Evolutionary conservation across 2,888 invertebrate genomes (phyloP).

Genomic region (Rhagophthalmus giganteus): DNA sequence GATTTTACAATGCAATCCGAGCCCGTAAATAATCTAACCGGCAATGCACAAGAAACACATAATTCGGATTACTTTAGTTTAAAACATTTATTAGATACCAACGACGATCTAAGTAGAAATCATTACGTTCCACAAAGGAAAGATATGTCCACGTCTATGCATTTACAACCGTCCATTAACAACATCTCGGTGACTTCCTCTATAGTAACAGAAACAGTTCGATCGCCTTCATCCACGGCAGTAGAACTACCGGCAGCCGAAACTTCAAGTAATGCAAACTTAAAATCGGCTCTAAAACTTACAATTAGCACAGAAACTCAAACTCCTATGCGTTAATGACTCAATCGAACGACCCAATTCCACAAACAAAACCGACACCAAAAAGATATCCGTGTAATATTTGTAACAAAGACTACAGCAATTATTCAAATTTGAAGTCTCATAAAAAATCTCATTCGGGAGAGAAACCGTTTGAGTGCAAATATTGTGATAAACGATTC

Average conservation of each 20-base stretch:
- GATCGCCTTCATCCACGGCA: conserved; percentile 6
- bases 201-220: background rate
- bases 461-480: conserved; percentile 53
- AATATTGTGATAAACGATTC: conserved; percentile 52
- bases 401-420: conserved; percentile 50
- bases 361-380: conserved; percentile 15
- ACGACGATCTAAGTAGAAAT: conserved; percentile 37
- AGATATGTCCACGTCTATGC: conserved; percentile 2
- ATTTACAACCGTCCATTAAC: conserved; percentile 2
- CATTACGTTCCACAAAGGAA: conserved; percentile 22
- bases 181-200: background rate
- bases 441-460: conserved; percentile 53
- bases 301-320: conserved; percentile 24
- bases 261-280: no score
- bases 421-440: conserved; percentile 50
- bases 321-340: conserved; percentile 31
- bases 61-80: conserved; percentile 48
- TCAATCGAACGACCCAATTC: conserved; percentile 25
- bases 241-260: conserved; percentile 10
- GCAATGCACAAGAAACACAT: conserved; percentile 42
- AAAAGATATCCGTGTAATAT: conserved; percentile 40
- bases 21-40: conserved; percentile 34
- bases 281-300: conserved; percentile 9
- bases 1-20: conserved; percentile 40
- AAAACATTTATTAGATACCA: conserved; percentile 49